These are phyloP conservation scores for Eptatretus atami DNA, from an alignment of 2,797 vertebrate genomes.

Conservation along the genomic window DNA sequence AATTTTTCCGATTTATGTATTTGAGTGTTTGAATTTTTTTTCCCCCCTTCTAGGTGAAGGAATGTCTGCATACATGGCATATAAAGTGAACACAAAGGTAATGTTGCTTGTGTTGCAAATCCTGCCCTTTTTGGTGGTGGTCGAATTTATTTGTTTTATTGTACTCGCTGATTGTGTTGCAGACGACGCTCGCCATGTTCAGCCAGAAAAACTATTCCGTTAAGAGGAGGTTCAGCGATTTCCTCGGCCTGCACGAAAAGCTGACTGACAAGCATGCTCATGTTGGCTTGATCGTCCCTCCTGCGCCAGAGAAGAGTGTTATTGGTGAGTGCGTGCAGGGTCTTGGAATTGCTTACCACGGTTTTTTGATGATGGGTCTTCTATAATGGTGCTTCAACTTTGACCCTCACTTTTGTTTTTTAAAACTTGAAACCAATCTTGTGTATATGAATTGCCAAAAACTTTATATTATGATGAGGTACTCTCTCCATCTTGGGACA, in stretches of 20 bases:
- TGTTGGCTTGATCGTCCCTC: slow-evolving; percentile 65
- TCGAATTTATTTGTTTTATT: background rate
- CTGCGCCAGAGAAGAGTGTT: slow-evolving; percentile 75
- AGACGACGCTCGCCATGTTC: slow-evolving; percentile 71
- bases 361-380: no score
- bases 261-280: slow-evolving; percentile 61
- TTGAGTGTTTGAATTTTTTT: slow-evolving; percentile 1
- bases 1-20: background rate
- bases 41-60: slow-evolving; percentile 34
- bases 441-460: no score
- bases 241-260: slow-evolving; percentile 79
- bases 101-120: background rate
- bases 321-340: slow-evolving; percentile 24
- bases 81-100: slow-evolving; percentile 85
- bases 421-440: no score
- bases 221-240: slow-evolving; percentile 81
- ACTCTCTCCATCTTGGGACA: no score
- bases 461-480: no score
- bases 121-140: background rate
- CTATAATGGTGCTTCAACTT: no score
- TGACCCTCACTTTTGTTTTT: no score
- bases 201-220: slow-evolving; percentile 50
- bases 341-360: background rate
- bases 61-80: slow-evolving; percentile 93
- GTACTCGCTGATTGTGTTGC: slow-evolving; percentile 7